Evolutionary conservation across 2,888 invertebrate genomes (phyloP), one percentile per base, ranked within the genome.

Genomic region (Smittia aterrima): DNA sequence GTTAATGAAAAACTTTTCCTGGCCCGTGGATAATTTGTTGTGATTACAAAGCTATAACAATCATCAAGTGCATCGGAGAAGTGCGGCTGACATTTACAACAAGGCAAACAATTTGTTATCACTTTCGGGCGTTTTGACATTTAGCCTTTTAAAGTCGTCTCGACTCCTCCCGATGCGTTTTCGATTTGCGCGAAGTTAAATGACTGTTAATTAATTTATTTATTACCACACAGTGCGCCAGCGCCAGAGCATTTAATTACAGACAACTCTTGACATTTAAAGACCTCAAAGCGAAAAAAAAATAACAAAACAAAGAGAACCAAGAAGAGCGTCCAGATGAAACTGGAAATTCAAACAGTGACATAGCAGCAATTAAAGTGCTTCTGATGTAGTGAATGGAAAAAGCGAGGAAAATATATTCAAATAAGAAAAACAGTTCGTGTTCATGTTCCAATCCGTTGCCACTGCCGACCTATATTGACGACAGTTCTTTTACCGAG

Each of bases 371-470:
- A 66, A 66, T 66, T 66, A 66, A 66, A 66, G 58, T n/a, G 47
- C 58, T 22, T 18, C 58, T 58, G 58, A 58, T 18, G 58, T 58
- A 20, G 7, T 58, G 22, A 58, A 22, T 58, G 58, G 58, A 47
- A 68, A 40, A 68, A 68, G 54, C 16, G 54, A 54, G 53, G 53
- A 71, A 71, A 54, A 58, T 20, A 18, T 20, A 68, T 66, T 38
- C 66, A 66, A 38, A 32, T 38, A 66, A 32, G 66, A 66, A 22
- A 58, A 32, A 41, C 70, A 25, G 70, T 71, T 71, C 70, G 32
- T 71, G 70, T 54, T 71, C 54, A 54, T 71, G 70, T 71, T 71
- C 70, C 70, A 27, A 71, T 71, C 70, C 70, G 70, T 20, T 71
- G 70, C 54, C 32, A 54, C 18, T 27, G 54, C 53, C 70, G 70